Evolutionary conservation across 1,140 invertebrate species (phyloP).

Genomic region (Aphidius ervi): DNA sequence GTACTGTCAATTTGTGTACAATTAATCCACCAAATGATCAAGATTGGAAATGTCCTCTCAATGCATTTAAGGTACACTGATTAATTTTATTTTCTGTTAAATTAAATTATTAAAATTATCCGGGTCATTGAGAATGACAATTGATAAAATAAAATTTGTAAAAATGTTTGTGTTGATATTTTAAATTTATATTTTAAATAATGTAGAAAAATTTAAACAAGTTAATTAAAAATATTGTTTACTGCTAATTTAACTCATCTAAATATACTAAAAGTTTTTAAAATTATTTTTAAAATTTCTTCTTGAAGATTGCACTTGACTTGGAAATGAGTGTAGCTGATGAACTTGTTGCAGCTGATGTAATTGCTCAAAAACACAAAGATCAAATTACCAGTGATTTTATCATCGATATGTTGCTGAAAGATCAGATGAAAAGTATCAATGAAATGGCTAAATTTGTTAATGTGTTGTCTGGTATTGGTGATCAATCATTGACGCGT

Average conservation of each 20-base stretch:
- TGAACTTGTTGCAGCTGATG: conserved; percentile 31
- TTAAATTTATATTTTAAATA: too few species aligned
- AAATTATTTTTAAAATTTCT: conserved; percentile 10
- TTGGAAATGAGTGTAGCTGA: conserved; percentile 36
- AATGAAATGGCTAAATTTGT: conserved; percentile 39
- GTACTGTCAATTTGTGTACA: conserved; percentile 31
- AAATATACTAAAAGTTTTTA: not conserved
- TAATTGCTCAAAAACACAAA: conserved; percentile 32
- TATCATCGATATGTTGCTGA: conserved; percentile 39
- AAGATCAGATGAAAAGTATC: conserved; percentile 42
- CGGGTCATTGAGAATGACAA: too few species aligned
- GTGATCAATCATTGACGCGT: conserved; percentile 36
- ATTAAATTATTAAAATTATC: too few species aligned
- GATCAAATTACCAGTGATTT: conserved; percentile 42
- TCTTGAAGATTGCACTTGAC: conserved; percentile 32
- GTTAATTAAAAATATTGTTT: too few species aligned
- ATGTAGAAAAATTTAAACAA: too few species aligned
- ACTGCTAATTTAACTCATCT: too few species aligned
- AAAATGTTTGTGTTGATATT: too few species aligned
- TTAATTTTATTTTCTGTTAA: not conserved
- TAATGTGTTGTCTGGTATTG: conserved; percentile 39
- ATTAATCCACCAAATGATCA: conserved; percentile 33
- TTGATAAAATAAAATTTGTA: too few species aligned
- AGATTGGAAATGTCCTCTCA: conserved; percentile 43
- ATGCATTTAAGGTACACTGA: conserved; percentile 39